phyloP scores from a whole-genome alignment of 1,140 invertebrate genomes.

The Cryptotermes secundus region DNA sequence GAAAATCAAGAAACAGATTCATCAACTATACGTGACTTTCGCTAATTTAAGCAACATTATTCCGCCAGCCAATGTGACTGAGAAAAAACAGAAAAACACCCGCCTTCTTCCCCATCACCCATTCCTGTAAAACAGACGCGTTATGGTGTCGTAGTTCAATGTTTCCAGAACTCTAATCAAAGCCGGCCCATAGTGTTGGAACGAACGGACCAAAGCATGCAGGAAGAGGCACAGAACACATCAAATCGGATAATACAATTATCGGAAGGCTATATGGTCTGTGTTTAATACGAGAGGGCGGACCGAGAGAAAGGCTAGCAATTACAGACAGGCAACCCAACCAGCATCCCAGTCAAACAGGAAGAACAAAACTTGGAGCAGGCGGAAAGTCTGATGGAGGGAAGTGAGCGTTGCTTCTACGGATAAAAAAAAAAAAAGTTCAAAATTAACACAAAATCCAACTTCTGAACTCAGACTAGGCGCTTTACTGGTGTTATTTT shows the following conservation, averaged over 20 bases:
- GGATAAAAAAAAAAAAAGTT: not conserved
- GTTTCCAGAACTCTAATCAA: constrained; percentile 8
- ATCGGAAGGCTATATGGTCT: not conserved
- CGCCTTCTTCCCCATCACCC: no score
- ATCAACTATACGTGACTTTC: no score
- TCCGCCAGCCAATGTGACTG: no score
- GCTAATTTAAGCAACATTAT: no score
- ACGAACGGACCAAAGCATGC: not conserved
- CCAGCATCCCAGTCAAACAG: not conserved
- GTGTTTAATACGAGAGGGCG: not conserved
- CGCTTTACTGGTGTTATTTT: no score
- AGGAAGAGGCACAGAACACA: not conserved
- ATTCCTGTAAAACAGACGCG: not conserved
- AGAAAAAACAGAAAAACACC: no score
- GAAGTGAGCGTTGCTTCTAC: not conserved
- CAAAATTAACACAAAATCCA: not conserved
- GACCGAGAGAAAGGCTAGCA: not conserved
- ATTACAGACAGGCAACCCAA: not conserved
- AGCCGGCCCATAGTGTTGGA: not conserved
- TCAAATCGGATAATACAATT: constrained; percentile 7
- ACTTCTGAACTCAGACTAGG: not conserved
- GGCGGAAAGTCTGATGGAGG: not conserved
- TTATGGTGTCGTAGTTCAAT: not conserved
- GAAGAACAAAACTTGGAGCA: not conserved
- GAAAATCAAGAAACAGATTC: no score